Base-by-base conservation (phyloP, 2,113 vertebrate genomes). In the Labeo catla region DNA sequence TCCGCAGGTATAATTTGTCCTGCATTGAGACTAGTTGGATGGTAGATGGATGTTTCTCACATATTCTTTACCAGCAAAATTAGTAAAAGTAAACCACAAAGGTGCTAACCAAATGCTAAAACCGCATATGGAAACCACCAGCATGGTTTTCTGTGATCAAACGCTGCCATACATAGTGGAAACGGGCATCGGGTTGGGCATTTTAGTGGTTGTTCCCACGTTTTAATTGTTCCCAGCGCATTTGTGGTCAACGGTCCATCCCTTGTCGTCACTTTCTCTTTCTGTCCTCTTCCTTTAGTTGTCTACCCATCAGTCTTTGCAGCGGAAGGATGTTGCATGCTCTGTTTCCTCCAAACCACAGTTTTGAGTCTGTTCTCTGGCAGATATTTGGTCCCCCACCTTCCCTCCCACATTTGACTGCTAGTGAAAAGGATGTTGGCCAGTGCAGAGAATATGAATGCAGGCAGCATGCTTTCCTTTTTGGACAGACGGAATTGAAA, bases 291-390 rank as follows among this genome's bases (percentile, higher is more conserved):
- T 65, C 43, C 21, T 28, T 61, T 61, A 21, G 34, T 47, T 76
- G 36, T 52, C 50, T 84, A 23, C 50, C 70, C 72, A 57, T 23
- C 82, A 19, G 1, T 57, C 36, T 86, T 70, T 78, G 50, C 9
- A 9, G 23, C 77, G 82, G 82, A 81, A 80, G 86, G 65, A 68
- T 66, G 57, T 66, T 57, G 21, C 45, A 39, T 0, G 36, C 39
- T 84, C 43, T 11, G 23, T 81, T 87, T 87, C 83, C 70, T 84
- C 6, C 10, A 19, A 43, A 61, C 80, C 70, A 66, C 79, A 63
- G 77, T 57, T 80, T 36, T 76, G 49, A 49, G 23, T 54, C 61
- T 85, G 59, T n/a, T 76, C 15, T 34, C 52, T 63, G 39, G 57
- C 54, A 80, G 57, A 80, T 23, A 15, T 45, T 45, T 80, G 57